A percentile compares a stretch with the other conserved stretches of the same genome.
Conservation (phyloP, 1,140 invertebrate species). For the Episyrphus balteatus region DNA sequence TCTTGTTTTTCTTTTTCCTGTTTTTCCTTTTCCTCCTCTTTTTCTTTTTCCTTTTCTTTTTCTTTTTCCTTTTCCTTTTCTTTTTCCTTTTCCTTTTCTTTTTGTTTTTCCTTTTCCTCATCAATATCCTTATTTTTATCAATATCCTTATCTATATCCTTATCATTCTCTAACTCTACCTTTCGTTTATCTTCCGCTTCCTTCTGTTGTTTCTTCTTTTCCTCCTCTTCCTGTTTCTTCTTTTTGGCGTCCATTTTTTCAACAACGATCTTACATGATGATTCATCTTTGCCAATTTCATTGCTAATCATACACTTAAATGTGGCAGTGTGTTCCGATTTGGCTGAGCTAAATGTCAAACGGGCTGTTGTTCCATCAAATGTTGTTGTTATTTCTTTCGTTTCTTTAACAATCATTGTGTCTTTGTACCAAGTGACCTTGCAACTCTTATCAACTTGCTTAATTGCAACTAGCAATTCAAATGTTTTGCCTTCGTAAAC, state of each 20-base stretch:
- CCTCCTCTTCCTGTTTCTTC: constrained; percentile 17
- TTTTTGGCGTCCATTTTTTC: constrained; percentile 31
- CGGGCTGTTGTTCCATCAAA: constrained; percentile 75
- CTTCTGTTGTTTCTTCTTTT: constrained; percentile 35
- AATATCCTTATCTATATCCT: constrained; percentile 3
- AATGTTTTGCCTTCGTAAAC: constrained; percentile 64
- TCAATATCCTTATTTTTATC: constrained; percentile 5
- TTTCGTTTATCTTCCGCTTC: constrained; percentile 22
- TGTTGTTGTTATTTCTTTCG: constrained; percentile 51
- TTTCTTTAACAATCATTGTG: constrained; percentile 57
- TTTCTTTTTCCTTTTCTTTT: neutral
- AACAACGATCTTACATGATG: constrained; percentile 61
- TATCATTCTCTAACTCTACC: constrained; percentile 16
- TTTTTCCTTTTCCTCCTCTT: neutral
- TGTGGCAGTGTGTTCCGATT: constrained; percentile 56
- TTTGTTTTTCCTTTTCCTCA: constrained; percentile 10
- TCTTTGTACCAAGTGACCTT: constrained; percentile 82
- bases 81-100: neutral
- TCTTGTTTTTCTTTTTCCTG: neutral
- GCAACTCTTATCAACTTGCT: constrained; percentile 61
- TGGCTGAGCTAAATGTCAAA: constrained; percentile 58
- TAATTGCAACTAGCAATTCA: constrained; percentile 63
- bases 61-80: constrained; percentile 2
- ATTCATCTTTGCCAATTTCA: constrained; percentile 73
- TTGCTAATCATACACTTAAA: constrained; percentile 74